Conservation (phyloP, 2,888 invertebrate species). For the Ormyrus nitidulus region DNA sequence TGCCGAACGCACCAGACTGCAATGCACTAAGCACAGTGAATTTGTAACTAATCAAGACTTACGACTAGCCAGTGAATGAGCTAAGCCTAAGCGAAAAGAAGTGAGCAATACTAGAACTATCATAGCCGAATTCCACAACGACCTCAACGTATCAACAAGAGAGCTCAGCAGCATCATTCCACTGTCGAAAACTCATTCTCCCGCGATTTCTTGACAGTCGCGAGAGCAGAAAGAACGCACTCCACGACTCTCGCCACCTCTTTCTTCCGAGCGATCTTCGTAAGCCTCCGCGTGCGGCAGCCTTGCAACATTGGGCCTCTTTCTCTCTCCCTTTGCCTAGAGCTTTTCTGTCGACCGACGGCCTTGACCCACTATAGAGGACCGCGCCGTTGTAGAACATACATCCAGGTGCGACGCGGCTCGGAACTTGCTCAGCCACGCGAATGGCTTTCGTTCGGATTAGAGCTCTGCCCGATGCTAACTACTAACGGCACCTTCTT, state of each 20-base stretch:
- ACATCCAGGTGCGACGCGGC: too few relatives aligned
- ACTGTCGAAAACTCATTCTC: too few relatives aligned
- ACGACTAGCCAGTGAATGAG: neutral
- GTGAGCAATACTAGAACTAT: neutral
- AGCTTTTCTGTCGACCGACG: neutral
- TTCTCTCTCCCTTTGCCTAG: neutral
- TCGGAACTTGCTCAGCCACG: too few relatives aligned
- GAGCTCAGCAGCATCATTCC: neutral
- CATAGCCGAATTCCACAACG: neutral
- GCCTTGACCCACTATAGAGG: slow-evolving; percentile 43
- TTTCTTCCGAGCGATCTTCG: slow-evolving; percentile 18
- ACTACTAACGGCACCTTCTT: too few relatives aligned
- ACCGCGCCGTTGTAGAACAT: neutral
- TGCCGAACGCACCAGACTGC: slow-evolving; percentile 49
- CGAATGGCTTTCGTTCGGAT: too few relatives aligned
- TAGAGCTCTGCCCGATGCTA: too few relatives aligned
- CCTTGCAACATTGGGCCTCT: neutral
- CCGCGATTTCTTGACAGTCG: too few relatives aligned
- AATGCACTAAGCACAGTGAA: slow-evolving; percentile 56
- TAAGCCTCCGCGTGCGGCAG: neutral
- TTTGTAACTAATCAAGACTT: slow-evolving; percentile 28
- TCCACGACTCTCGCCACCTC: neutral
- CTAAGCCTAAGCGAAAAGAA: neutral
- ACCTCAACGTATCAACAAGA: neutral
- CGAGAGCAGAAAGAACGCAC: neutral